Conservation (phyloP, 2,888 invertebrate genomes). For the Idaea aversata region DNA sequence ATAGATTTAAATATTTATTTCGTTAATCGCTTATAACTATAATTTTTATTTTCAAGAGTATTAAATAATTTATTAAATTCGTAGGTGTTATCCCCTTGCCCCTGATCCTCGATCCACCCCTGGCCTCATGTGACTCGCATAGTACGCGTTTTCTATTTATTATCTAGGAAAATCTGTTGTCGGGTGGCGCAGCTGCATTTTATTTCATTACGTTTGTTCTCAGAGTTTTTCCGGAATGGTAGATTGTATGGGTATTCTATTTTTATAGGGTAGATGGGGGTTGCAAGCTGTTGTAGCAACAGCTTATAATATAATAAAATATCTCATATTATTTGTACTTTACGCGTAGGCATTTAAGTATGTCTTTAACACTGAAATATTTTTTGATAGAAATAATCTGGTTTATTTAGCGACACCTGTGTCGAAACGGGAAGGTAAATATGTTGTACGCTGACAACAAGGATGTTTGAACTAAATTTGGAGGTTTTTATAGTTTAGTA, state of each 20-base stretch:
- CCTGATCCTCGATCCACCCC: conserved; percentile 12
- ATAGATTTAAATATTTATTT: too few species aligned
- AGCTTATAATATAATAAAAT: not conserved
- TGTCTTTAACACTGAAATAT: too few species aligned
- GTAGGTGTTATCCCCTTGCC: not conserved
- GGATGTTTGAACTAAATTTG: too few species aligned
- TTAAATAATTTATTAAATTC: not conserved
- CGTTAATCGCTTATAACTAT: too few species aligned
- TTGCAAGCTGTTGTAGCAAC: not conserved
- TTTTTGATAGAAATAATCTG: too few species aligned
- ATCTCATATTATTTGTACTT: too few species aligned
- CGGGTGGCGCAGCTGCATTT: conserved; percentile 34
- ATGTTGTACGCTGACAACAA: too few species aligned
- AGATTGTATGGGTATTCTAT: not conserved
- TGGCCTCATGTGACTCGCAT: conserved; percentile 21
- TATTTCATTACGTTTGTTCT: conserved; percentile 34
- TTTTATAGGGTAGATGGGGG: not conserved
- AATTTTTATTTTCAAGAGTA: too few species aligned
- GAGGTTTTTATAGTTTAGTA: too few species aligned
- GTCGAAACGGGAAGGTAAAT: too few species aligned
- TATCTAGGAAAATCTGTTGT: conserved; percentile 34
- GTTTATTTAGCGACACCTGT: too few species aligned
- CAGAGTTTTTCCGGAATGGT: conserved; percentile 18
- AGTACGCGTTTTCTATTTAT: conserved; percentile 36
- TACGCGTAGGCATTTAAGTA: too few species aligned